Base-by-base conservation (phyloP, 1,140 invertebrate species). In the Drosophila punjabiensis region DNA sequence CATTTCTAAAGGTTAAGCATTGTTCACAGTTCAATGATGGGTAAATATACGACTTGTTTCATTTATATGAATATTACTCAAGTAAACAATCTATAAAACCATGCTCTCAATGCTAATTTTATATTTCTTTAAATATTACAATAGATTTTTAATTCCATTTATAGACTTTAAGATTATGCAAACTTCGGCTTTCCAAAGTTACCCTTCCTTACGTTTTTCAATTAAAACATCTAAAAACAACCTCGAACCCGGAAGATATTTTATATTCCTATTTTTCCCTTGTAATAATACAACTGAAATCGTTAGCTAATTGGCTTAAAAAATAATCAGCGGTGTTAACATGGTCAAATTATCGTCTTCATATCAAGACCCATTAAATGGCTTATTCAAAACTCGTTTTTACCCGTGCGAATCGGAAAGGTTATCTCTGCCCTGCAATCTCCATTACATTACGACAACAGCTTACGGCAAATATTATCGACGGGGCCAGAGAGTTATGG, bases 391-490 rank as follows among this genome's bases (percentile, higher is more conserved):
- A 71, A 69, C 63, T 35, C 24, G 64, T 45, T 70, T 18, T 37
- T 13, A 56, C 64, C 18, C 41, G 64, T 56, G 64, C 24, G 39
- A 71, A 69, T 69, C 39, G 41, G 50, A 43, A 37, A 18, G 64
- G 33, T 68, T 68, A 71, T 71, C 65, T 48, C 30, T 11, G 10
- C 11, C 32, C 5, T 32, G 55, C 32, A 74, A 74, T 74, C 47
- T 74, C 45, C 30, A 74, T 73, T 53, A 37, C 30, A 74, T 73
- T 53, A 37, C 45, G 30, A 30, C 55, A 37, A 35, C 45, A 43
- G 37, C 47, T 59, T 59, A 24, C 35, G 48, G 14, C 30, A 71
- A 70, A 60, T 20, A 60, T 52, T 74, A 74, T 62, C 55, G 67
- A 20, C 30, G 30, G n/a, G 33, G n/a, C 18, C 16, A 33, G 67